Conservation (phyloP, 2,113 vertebrate species). For the Oreochromis tanganicae region DNA sequence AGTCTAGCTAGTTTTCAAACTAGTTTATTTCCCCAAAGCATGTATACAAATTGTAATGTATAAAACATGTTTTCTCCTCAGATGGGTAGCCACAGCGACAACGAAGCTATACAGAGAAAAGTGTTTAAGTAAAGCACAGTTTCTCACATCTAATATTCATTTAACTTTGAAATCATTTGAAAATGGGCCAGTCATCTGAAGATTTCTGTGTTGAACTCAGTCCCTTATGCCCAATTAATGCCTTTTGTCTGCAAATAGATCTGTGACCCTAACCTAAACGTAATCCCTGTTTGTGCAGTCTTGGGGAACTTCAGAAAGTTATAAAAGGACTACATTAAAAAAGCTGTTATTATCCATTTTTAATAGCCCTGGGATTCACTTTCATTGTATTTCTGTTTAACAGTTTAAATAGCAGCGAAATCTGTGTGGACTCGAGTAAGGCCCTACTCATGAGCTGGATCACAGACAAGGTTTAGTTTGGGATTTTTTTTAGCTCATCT, state of each 20-base stretch:
- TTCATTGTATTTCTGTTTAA: background rate
- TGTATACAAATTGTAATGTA: background rate
- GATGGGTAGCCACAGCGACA: background rate
- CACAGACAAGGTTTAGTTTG: background rate
- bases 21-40: background rate
- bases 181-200: background rate
- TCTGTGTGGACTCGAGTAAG: background rate
- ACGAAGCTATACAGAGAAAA: background rate
- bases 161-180: background rate
- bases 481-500: background rate
- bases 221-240: background rate
- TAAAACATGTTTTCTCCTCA: background rate
- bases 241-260: background rate
- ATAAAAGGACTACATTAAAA: background rate
- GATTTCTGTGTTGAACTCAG: background rate
- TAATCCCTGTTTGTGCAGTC: background rate
- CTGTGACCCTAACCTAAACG: background rate
- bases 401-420: background rate
- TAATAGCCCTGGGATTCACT: background rate
- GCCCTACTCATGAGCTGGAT: background rate
- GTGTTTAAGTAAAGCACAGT: background rate
- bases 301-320: background rate
- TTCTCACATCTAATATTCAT: background rate
- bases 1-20: background rate
- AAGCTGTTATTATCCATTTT: background rate